Conservation (phyloP, 2,113 vertebrate species). For the Microtus richardsoni region DNA sequence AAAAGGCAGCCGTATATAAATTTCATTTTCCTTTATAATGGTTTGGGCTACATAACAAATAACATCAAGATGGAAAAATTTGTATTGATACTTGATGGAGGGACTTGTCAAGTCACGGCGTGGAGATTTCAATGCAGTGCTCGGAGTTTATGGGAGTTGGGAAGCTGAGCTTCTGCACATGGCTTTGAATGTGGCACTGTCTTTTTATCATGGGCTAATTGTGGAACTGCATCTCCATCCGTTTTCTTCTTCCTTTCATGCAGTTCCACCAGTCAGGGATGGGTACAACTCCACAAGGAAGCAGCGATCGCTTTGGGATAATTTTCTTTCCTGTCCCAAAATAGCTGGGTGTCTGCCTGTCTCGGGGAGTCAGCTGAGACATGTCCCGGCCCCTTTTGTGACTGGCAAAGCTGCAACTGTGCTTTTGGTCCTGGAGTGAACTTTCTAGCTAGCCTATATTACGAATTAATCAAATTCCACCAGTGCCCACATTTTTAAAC, state of each 20-base stretch:
- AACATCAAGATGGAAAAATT: conserved; percentile 72
- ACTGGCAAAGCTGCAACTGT: conserved; percentile 65
- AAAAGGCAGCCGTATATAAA: conserved; percentile 77
- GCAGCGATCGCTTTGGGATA: conserved; percentile 74
- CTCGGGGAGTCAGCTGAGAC: conserved; percentile 50
- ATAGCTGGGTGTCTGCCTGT: conserved; percentile 65
- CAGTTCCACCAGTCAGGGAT: conserved; percentile 14
- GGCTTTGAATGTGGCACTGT: conserved; percentile 42
- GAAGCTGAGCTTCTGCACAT: conserved; percentile 60
- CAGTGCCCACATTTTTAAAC: conserved; percentile 83
- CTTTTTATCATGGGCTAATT: conserved; percentile 64
- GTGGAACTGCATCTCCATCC: conserved; percentile 53
- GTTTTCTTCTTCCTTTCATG: conserved; percentile 58
- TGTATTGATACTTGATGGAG: conserved; percentile 72
- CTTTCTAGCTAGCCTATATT: conserved; percentile 63
- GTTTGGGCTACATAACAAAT: conserved; percentile 76
- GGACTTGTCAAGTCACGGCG: conserved; percentile 60
- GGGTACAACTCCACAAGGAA: conserved; percentile 60
- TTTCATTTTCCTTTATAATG: conserved; percentile 79
- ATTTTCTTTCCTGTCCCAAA: conserved; percentile 74
- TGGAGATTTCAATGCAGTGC: conserved; percentile 69
- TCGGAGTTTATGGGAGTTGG: conserved; percentile 24
- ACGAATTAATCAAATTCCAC: conserved; percentile 82
- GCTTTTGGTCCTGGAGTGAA: conserved; percentile 53
- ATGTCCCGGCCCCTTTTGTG: conserved; percentile 1